A percentile compares a stretch with the other conserved stretches of the same genome.
phyloP scores from a whole-genome alignment of 92 coral and sea anemone species.

The Bergia sp. region DNA sequence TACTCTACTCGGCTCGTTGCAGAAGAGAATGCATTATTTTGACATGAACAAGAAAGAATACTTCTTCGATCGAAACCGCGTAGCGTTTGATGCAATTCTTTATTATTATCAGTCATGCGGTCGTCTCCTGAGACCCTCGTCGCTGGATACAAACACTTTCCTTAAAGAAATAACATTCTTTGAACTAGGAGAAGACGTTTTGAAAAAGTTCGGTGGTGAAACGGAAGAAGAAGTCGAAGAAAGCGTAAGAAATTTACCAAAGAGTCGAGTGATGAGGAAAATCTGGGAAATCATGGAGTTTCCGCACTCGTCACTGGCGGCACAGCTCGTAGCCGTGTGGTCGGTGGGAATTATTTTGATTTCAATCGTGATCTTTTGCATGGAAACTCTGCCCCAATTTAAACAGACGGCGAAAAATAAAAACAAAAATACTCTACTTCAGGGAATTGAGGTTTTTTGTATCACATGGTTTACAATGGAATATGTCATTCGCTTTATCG shows the following conservation, averaged over 20 bases:
- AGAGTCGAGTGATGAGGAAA: conserved; percentile 58
- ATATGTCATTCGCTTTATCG: conserved; percentile 70
- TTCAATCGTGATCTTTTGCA: conserved; percentile 84
- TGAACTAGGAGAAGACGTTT: conserved; percentile 73
- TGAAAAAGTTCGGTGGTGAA: conserved; percentile 64
- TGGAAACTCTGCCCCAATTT: conserved; percentile 85
- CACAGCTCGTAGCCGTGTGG: conserved; percentile 78
- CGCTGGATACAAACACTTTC: conserved; percentile 81
- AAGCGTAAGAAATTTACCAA: conserved; percentile 58
- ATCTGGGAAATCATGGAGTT: conserved; percentile 82
- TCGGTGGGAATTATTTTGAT: conserved; percentile 85
- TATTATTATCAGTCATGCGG: conserved; percentile 96
- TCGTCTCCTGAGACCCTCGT: conserved; percentile 84
- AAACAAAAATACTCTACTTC: conserved; percentile 56
- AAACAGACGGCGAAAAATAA: conserved; percentile 66
- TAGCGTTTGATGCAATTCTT: conserved; percentile 91
- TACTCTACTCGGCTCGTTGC: conserved; percentile 84
- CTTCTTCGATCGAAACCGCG: conserved; percentile 92
- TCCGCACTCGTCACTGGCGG: conserved; percentile 71
- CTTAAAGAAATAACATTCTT: conserved; percentile 89
- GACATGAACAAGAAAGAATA: conserved; percentile 80
- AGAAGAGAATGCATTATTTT: conserved; percentile 83
- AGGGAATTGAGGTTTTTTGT: conserved; percentile 82
- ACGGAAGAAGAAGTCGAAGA: conserved; percentile 47
- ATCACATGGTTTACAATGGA: conserved; percentile 89